Evolutionary conservation across 1,140 invertebrate species (phyloP).

Genomic region (Euwallacea similis): DNA sequence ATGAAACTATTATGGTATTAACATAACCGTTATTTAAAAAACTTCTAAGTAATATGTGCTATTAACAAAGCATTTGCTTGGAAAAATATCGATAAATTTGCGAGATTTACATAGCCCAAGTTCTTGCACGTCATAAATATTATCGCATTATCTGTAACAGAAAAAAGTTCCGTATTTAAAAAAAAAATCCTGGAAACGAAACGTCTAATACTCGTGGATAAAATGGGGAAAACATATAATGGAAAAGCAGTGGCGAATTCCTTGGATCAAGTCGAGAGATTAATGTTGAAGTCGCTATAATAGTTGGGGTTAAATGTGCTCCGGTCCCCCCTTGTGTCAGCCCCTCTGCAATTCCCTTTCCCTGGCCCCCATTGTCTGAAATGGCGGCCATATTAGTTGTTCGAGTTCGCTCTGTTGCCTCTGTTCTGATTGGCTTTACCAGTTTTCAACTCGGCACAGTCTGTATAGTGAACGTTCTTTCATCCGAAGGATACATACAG

Average conservation of each 20-base stretch:
- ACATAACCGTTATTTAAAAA: too few relatives aligned
- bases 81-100: too few relatives aligned
- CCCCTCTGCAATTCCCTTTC: conserved; percentile 51
- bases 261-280: conserved; percentile 36
- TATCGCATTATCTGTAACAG: too few relatives aligned
- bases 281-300: conserved; percentile 46
- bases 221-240: conserved; percentile 26
- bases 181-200: conserved; percentile 8
- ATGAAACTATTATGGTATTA: too few relatives aligned
- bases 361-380: conserved; percentile 52
- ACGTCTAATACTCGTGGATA: conserved; percentile 23
- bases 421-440: conserved; percentile 55
- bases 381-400: conserved; percentile 55
- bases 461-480: conserved; percentile 46
- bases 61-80: too few relatives aligned
- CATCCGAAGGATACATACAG: conserved; percentile 39
- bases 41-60: too few relatives aligned
- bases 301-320: conserved; percentile 43
- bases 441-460: conserved; percentile 51
- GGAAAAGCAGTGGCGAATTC: conserved; percentile 32
- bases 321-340: conserved; percentile 44
- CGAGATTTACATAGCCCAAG: too few relatives aligned
- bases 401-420: conserved; percentile 52
- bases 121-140: too few relatives aligned
- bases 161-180: too few relatives aligned